These are phyloP conservation scores for Tigriopus californicus DNA, from an alignment of 2,888 invertebrate genomes.

Conservation along the genomic window DNA sequence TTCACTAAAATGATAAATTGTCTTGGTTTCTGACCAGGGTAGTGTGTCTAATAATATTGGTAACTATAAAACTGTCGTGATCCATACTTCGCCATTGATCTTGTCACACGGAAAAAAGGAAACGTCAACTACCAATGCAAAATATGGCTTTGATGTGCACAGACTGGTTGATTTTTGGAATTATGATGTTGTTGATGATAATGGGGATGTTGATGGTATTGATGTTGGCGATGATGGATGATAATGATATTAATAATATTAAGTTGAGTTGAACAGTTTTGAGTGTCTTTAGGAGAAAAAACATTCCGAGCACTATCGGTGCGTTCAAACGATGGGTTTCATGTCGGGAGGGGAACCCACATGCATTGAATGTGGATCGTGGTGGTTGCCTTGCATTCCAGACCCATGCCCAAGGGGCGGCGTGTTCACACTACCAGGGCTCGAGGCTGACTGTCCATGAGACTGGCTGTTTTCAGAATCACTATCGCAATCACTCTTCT, in stretches of 20 bases:
- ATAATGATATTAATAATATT: background rate
- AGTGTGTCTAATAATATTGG: no score
- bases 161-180: no score
- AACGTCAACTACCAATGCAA: no score
- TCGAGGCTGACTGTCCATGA: slow-evolving; percentile 27
- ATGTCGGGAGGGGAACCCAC: slow-evolving; percentile 10
- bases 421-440: slow-evolving; percentile 30
- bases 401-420: slow-evolving; percentile 25
- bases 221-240: background rate
- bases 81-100: no score
- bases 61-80: no score
- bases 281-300: background rate
- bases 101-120: no score
- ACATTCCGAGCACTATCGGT: no score
- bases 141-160: no score
- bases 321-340: slow-evolving; percentile 10
- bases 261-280: background rate
- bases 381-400: background rate
- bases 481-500: slow-evolving; percentile 29
- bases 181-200: background rate
- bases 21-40: no score
- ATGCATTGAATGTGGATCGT: background rate
- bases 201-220: background rate
- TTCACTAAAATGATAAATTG: no score
- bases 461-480: slow-evolving; percentile 23